Conservation (phyloP, 2,113 vertebrate genomes). For the pig (Sus scrofa) region T2T-Sscrofa CM000813.6:10459501-10460000, state of each 20-base stretch:
- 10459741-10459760: not conserved
- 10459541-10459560: accelerated
- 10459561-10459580: no score
- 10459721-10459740: not conserved
- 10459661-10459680: not conserved
- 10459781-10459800: not conserved
- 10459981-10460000: not conserved
- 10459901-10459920: not conserved
- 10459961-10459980: no score
- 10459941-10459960: accelerated
- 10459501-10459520: not conserved
- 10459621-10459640: not conserved
- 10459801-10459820: accelerated
- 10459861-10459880: not conserved
- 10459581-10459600: not conserved
- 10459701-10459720: not conserved
- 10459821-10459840: accelerated
- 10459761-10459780: not conserved
- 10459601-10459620: accelerated
- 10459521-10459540: not conserved
- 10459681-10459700: not conserved
- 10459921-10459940: not conserved
- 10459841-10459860: not conserved
- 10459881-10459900: accelerated
- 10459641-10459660: accelerated